Conservation (phyloP, 2,113 vertebrate genomes). For the Castor canadensis region DNA sequence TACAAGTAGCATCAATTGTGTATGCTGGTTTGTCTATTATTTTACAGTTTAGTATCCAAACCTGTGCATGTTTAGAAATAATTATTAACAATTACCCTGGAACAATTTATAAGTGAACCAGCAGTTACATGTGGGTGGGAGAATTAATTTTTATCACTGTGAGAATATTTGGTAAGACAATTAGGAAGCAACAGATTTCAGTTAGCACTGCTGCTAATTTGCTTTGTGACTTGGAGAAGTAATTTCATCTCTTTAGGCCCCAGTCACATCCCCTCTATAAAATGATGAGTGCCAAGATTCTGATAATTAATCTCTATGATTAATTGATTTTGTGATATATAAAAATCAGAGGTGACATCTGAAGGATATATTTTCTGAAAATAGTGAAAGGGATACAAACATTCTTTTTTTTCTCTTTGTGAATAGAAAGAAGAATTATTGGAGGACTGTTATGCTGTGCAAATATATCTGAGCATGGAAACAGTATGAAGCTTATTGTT, state of each 20-base stretch:
- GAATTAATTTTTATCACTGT: slow-evolving; percentile 37
- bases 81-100: slow-evolving; percentile 58
- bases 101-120: slow-evolving; percentile 51
- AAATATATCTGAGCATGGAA: not conserved
- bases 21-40: not conserved
- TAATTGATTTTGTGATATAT: slow-evolving; percentile 30
- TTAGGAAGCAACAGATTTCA: slow-evolving; percentile 8
- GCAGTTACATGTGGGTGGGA: slow-evolving; percentile 43
- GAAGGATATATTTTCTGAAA: not conserved
- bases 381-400: not conserved
- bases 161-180: slow-evolving; percentile 34
- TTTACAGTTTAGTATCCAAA: slow-evolving; percentile 41
- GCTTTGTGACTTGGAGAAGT: not conserved
- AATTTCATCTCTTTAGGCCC: not conserved
- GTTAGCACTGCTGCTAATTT: not conserved
- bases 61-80: slow-evolving; percentile 45
- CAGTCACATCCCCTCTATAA: not conserved
- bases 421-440: not conserved
- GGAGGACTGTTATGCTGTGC: not conserved
- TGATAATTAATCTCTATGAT: slow-evolving; percentile 1
- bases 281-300: not conserved
- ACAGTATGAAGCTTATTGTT: not conserved
- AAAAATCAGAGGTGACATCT: slow-evolving; percentile 15
- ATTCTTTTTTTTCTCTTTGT: not conserved
- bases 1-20: not conserved